A percentile compares a stretch with the other conserved stretches of the same genome.
Evolutionary conservation across 2,888 invertebrate species (phyloP).

Genomic region (Creontiades dilutus): DNA sequence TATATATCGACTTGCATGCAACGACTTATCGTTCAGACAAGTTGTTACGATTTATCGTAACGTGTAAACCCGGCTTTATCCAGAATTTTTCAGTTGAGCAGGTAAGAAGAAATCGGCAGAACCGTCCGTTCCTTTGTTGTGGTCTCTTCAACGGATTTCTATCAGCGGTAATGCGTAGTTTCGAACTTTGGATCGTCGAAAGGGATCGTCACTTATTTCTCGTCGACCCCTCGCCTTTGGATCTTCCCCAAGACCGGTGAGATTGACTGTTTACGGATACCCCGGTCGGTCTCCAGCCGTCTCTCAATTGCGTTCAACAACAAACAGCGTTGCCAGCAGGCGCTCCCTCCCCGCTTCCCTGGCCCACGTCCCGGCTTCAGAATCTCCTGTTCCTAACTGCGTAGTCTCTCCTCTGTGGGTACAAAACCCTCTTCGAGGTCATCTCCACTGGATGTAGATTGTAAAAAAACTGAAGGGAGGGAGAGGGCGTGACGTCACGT

Average conservation of each 20-base stretch:
- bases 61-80: too few relatives aligned
- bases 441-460: conserved; percentile 34
- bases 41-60: too few relatives aligned
- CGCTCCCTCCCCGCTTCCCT: background rate
- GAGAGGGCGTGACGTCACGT: conserved; percentile 2
- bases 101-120: too few relatives aligned
- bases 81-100: too few relatives aligned
- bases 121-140: too few relatives aligned
- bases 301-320: background rate
- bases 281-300: background rate
- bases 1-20: too few relatives aligned
- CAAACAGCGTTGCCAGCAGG: background rate
- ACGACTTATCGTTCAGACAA: too few relatives aligned
- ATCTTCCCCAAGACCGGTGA: background rate
- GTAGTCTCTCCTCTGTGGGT: conserved; percentile 34
- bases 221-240: background rate
- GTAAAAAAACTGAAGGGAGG: background rate
- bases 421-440: conserved; percentile 45
- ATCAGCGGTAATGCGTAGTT: too few relatives aligned
- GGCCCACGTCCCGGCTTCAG: background rate
- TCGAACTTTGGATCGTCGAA: too few relatives aligned
- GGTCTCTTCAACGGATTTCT: too few relatives aligned
- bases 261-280: background rate
- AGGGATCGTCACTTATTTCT: too few relatives aligned
- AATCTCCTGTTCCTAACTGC: conserved; percentile 40